phyloP scores from a whole-genome alignment of 2,888 invertebrate species.

The Drosophila mettleri region DNA sequence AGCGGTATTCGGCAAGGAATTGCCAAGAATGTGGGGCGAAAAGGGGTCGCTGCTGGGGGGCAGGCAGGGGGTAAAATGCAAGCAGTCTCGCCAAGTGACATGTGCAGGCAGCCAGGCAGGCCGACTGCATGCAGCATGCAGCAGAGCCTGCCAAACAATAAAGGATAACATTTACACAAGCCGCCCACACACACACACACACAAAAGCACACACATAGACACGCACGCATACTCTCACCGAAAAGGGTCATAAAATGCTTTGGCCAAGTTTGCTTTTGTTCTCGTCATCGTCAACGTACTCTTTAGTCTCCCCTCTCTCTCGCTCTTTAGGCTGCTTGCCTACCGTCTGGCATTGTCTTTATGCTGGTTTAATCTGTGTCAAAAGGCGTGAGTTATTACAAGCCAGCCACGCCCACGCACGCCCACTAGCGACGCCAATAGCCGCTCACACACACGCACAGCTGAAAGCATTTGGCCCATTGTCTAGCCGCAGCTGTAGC shows the following conservation, averaged over 20 bases:
- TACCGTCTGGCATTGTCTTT: conserved; percentile 66
- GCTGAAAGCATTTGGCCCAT: conserved; percentile 31
- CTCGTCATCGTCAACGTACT: conserved; percentile 67
- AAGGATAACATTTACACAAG: conserved; percentile 75
- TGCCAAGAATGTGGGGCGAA: conserved; percentile 15
- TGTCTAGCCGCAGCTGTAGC: conserved; percentile 40
- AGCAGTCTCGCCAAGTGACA: conserved; percentile 62
- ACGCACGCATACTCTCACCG: conserved; percentile 36
- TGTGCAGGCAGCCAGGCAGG: conserved; percentile 50
- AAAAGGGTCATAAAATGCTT: conserved; percentile 71
- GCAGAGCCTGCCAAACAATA: conserved; percentile 68
- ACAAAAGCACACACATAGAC: neutral
- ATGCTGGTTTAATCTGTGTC: conserved; percentile 80
- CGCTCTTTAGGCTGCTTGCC: conserved; percentile 11
- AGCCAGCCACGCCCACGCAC: conserved; percentile 69
- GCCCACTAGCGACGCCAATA: conserved; percentile 42
- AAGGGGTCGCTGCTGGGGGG: neutral
- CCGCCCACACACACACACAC: conserved; percentile 27
- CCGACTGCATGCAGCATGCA: conserved; percentile 21
- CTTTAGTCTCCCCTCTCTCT: conserved; percentile 21
- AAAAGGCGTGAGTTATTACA: conserved; percentile 82
- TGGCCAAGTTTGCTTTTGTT: conserved; percentile 77
- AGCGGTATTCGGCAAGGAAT: conserved; percentile 43
- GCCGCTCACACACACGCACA: conserved; percentile 23
- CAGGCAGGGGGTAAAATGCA: conserved; percentile 23